Evolutionary conservation across 2,888 invertebrate species (phyloP), one percentile per base, ranked within the genome.

Genomic region (Standfussiana lucernea): DNA sequence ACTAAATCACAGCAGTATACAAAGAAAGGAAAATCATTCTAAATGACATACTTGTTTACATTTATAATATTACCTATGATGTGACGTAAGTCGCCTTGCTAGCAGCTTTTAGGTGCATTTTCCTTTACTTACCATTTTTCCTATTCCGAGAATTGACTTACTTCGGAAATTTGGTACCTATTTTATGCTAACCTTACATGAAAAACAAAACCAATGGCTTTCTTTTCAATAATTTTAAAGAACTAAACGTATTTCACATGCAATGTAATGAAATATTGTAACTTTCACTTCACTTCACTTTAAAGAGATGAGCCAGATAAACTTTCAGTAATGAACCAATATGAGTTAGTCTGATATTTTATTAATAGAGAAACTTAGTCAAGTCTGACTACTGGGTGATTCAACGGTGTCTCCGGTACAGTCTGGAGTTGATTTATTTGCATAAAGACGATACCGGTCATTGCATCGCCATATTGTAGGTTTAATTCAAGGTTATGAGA

Each of bases 331-430:
- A 70, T 73, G 28, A 79, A 59, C 65, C 45, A 71, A 53, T 62
- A 24, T 73, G 42, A 18, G 50, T 21, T 10, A 15, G 4, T n/a
- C 8, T 50, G 59, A 72, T 68, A 72, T 47, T 28, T 53, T 80
- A 86, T 83, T 71, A 75, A 72, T 85, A 85, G 78, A 80, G 50
- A 40, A 67, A 56, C 53, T 77, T 86, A 86, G 73, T 82, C 82
- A 82, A 77, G 53, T 28, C 64, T 66, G 61, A 50, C 69, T 81
- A 62, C 62, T 61, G 62, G 37, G 42, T 87, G 87, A 88, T 83
- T 87, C 88, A 88, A 80, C 73, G 8, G 15, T 42, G 86, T 83
- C 87, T 88, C 72, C 59, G 37, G 40, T 65, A 37, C 35, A 61
- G 87, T 82, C 86, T 87, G 70, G 13, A 68, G 32, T 81, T 61